Evolutionary conservation across 64 coral and sea anemone genomes (phyloP), one percentile per base, ranked within the genome.

Genomic region (Porites australiensis): DNA sequence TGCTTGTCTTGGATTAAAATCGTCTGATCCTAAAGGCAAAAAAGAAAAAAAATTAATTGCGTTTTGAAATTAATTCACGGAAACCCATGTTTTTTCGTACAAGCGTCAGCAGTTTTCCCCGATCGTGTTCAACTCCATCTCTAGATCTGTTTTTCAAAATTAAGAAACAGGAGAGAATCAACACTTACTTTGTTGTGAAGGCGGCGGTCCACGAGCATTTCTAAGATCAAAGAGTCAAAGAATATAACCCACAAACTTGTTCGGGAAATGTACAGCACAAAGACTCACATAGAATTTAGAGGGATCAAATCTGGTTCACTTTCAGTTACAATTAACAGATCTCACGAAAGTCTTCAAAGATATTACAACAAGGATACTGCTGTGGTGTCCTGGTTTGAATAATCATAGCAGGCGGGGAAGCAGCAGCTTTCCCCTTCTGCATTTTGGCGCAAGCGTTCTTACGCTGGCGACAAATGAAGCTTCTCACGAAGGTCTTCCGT

Each of bases 401-500:
- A 37, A 37, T 37, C 27, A 37, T 37, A 37, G 27, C 27, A 37
- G 27, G 27, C 68, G 76, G 95, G 95, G 95, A 82, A 91, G 75
- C 71, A 59, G 88, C 61, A 77, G 61, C 79, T 94, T 96, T 96
- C 95, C 95, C 95, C 91, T 96, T 96, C 94, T 91, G 94, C 95
- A 96, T 96, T 54, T 77, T 88, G 92, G 95, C 79, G 89, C 51
- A 86, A 94, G 95, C 88, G 88, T 94, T 94, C 89, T 88, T 87
- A 97, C 95, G 95, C 95, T 90, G 77, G 90, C 93, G 86, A 94
- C 79, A 86, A 64, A 83, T 70, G 88, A 94, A 94, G 87, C 93
- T 93, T 89, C 88, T 91, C 86, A 77, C 88, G 92, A 96, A 96
- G 88, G 95, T 97, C 95, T 97, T 97, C 95, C 88, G 92, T 97